Evolutionary conservation across 2,797 vertebrate species (phyloP), one percentile per base, ranked within the genome.

Genomic region (Gymnodraco acuticeps): DNA sequence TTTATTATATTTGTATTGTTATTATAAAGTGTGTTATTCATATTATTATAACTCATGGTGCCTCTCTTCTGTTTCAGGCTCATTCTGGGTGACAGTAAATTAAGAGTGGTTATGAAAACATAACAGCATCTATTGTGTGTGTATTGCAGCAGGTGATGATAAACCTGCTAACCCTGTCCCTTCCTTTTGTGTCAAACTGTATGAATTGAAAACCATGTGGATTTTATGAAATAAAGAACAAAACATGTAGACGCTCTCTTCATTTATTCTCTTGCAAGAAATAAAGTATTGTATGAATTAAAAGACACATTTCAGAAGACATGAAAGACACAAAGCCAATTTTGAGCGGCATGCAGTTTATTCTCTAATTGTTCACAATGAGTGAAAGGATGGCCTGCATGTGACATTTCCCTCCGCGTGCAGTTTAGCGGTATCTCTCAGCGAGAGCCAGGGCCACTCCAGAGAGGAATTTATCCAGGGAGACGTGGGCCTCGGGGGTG

Each of bases 391-490:
- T 61, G 3, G 2, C 10, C 14, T 11, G n/a, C 59, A 5, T 12
- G 23, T n/a, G 42, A 46, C 51, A 3, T 2, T 9, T 11, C n/a
- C 2, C 48, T 0, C 48, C 47, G 17, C 2, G 0, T 5, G 17
- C 64, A 16, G 16, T 74, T 89, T 90, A 98, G 87, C 96, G 94
- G 91, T 97, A 98, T 64, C 81, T 97, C 91, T 96, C 95, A 11
- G 94, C 64, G 64, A 98, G 94, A 84, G 88, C 94, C 11, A 53
- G 82, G 59, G 88, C 10, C 88, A 97, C 5, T 0, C 0, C 1
- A 0, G 11, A 2, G 19, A 98, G 38, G 94, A 97, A 97, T 80
- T 98, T 99, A 83, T 99, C 97, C 56, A 95, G 7, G 43, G 95
- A 77, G 23, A 96, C 89, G 0, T 97, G 95, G 3, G 70, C 71